These are phyloP conservation scores for Phodopus roborovskii DNA, from an alignment of 2,113 vertebrate species.

Conservation along the genomic window DNA sequence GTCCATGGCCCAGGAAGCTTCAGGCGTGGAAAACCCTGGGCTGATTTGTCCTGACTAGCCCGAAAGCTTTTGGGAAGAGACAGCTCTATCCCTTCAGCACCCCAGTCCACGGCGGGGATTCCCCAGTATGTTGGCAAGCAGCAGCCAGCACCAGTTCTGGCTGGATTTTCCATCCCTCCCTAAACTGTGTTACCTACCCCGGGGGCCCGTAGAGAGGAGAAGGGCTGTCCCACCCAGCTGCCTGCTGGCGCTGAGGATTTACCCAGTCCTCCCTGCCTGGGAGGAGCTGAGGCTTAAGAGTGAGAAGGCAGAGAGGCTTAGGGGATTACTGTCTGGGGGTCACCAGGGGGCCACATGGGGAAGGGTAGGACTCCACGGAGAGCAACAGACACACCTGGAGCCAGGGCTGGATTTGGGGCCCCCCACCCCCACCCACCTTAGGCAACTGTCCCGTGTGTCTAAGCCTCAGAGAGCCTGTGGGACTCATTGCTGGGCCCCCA, in stretches of 20 bases:
- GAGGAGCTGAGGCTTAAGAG: background rate
- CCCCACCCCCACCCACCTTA: background rate
- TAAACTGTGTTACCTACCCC: background rate
- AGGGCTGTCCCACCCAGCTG: background rate
- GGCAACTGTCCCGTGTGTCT: background rate
- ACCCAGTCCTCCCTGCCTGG: background rate
- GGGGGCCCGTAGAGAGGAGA: background rate
- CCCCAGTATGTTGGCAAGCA: background rate
- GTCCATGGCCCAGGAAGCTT: background rate
- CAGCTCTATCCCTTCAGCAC: fast-evolving
- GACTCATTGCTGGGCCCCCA: too few relatives aligned
- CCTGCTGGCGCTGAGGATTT: background rate
- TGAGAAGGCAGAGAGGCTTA: background rate
- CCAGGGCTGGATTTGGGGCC: background rate
- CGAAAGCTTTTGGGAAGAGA: fast-evolving
- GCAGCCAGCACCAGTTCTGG: background rate
- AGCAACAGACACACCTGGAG: background rate
- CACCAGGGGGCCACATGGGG: background rate
- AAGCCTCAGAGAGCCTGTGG: background rate
- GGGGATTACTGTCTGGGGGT: constrained; percentile 51
- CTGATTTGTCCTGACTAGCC: background rate
- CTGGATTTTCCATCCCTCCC: background rate
- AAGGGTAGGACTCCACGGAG: fast-evolving
- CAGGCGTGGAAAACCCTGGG: background rate
- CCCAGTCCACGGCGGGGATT: background rate